These are phyloP conservation scores for Damaliscus lunatus DNA, from an alignment of 2,113 vertebrate genomes.

Conservation along the genomic window DNA sequence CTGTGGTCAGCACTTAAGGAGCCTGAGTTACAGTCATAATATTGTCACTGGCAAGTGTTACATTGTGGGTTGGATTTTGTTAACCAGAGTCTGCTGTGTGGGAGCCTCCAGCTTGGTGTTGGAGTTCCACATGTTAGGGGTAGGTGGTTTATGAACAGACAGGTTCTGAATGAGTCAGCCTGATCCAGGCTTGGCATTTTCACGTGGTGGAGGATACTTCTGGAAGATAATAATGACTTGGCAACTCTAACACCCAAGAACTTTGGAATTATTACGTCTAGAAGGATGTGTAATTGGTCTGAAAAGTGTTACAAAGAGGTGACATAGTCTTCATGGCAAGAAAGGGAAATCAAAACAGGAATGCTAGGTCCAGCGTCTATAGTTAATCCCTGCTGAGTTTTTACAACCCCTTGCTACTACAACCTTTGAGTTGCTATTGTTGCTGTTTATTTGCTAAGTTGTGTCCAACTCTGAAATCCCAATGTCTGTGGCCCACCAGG, in stretches of 20 bases:
- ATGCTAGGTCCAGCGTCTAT: background rate
- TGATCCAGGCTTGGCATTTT: background rate
- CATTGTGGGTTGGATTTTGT: slow-evolving; percentile 70
- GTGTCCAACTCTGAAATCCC: background rate
- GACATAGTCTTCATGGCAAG: background rate
- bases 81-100: slow-evolving; percentile 55
- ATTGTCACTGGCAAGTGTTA: slow-evolving; percentile 59
- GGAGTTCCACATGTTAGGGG: background rate
- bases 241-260: background rate
- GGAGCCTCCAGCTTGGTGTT: background rate
- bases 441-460: background rate
- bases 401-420: background rate
- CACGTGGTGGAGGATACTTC: background rate
- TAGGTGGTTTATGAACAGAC: background rate
- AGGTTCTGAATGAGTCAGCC: slow-evolving; percentile 17
- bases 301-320: background rate
- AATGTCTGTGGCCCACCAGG: background rate
- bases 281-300: background rate
- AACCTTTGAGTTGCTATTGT: background rate
- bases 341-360: background rate
- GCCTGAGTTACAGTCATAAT: slow-evolving; percentile 32
- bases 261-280: background rate
- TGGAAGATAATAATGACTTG: background rate
- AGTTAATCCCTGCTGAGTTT: background rate
- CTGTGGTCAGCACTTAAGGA: slow-evolving; percentile 35